These are phyloP conservation scores for Xylocopa sonorina DNA, from an alignment of 1,140 invertebrate species.

Conservation along the genomic window DNA sequence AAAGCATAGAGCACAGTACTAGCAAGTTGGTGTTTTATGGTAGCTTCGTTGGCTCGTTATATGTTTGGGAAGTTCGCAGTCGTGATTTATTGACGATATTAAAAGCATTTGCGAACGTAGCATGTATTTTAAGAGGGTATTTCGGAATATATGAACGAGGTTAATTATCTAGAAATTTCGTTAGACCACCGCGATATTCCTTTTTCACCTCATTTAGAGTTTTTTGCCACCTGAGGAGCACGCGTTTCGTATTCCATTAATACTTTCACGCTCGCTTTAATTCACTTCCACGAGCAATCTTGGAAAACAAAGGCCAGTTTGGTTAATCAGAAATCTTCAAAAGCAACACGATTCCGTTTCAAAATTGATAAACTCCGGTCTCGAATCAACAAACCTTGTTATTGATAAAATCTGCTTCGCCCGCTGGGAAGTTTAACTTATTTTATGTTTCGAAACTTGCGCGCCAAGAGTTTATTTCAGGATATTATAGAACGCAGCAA, in stretches of 20 bases:
- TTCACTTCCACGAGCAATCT: no score
- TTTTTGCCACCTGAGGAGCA: no score
- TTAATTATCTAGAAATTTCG: neutral
- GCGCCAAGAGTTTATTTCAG: neutral
- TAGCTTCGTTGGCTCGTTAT: neutral
- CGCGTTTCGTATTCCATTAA: no score
- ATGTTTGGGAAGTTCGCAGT: conserved; percentile 2
- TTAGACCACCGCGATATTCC: neutral
- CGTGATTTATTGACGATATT: neutral
- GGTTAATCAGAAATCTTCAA: neutral
- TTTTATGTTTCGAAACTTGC: conserved; percentile 23
- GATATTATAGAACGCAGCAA: neutral
- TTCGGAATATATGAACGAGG: neutral
- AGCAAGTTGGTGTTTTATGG: conserved; percentile 8
- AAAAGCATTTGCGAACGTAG: neutral
- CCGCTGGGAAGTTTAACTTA: conserved; percentile 2
- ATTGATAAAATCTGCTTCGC: conserved; percentile 8
- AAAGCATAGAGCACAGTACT: neutral
- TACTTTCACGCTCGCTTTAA: no score
- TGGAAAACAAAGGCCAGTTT: neutral
- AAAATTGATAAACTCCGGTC: neutral
- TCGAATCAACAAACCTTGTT: conserved; percentile 4
- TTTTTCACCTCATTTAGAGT: neutral
- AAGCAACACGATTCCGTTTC: neutral
- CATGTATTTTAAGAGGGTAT: neutral